A percentile compares a stretch with the other conserved stretches of the same genome.
phyloP scores from a whole-genome alignment of 37 sponge, comb jelly and placozoan genomes.

The Beroe ovata region DNA sequence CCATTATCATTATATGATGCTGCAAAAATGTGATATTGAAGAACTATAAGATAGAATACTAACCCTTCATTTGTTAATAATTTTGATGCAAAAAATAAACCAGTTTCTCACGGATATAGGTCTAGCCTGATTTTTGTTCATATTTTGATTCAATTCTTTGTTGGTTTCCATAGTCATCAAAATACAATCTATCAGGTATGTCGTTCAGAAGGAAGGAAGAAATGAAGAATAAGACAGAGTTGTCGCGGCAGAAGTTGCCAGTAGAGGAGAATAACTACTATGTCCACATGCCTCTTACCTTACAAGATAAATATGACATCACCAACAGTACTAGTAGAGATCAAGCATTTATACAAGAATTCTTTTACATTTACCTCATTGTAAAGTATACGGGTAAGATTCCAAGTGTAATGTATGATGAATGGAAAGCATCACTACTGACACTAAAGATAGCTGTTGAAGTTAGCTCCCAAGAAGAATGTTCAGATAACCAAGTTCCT shows the following conservation, averaged over 20 bases:
- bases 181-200: conserved; percentile 7
- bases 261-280: conserved; percentile 39
- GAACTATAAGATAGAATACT: too few species aligned
- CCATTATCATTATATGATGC: too few species aligned
- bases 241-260: neutral
- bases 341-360: conserved; percentile 59
- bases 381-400: conserved; percentile 35
- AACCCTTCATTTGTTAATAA: too few species aligned
- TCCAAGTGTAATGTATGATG: conserved; percentile 31
- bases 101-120: too few species aligned
- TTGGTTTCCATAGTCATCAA: too few species aligned
- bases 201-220: conserved; percentile 19
- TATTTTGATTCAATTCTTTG: too few species aligned
- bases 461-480: conserved; percentile 62
- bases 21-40: too few species aligned
- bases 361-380: conserved; percentile 51
- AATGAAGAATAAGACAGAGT: neutral
- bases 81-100: too few species aligned
- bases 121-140: too few species aligned
- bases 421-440: conserved; percentile 45
- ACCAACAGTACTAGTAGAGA: conserved; percentile 23
- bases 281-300: conserved; percentile 30
- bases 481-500: neutral
- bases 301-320: conserved; percentile 64
- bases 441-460: conserved; percentile 45